Evolutionary conservation across 1,140 invertebrate species (phyloP), one percentile per base, ranked within the genome.

Genomic region (Sarcophaga bullata): DNA sequence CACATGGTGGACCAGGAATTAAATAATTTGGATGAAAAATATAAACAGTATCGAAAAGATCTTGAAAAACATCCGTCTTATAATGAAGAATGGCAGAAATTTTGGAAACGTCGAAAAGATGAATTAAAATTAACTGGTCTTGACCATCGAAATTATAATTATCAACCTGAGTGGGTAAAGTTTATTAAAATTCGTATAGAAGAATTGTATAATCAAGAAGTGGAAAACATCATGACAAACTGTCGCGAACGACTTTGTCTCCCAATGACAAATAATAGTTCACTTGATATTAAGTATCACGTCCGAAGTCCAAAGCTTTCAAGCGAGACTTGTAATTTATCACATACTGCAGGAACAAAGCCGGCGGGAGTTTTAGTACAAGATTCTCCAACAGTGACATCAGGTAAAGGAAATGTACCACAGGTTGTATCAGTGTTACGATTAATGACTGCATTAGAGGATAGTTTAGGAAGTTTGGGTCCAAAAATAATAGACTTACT

Each of bases 1-100:
- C 86, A 89, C 78, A 84, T 89, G 81, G 87, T 89, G 54, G 86
- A 88, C 73, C 86, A 86, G 2, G 84, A 84, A 62, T 81, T 89
- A 1, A 84, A 85, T 3, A 86, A 89, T 15, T 83, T 89, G 9
- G 87, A 89, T 62, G 73, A 72, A 9, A 48, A 62, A 0, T 89
- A 84, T 84, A 83, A 84, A 10, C 25, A 83, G 5, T 89, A 89
- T 80, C 85, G 82, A 73, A 75, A 83, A 86, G 95, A 95, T 88
- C 95, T 95, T 0, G 95, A 97, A 86, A 95, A 95, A 83, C 95
- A 96, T 91, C 95, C 95, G 0, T 91, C 93, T 6, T 97, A 97
- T 86, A 94, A 95, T 0, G 93, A 94, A 25, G 95, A 97, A 86
- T 96, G 95, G 96, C 95, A 96, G 87, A 94, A 94, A 86, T 96